Evolutionary conservation across 2,888 invertebrate species (phyloP), one percentile per base, ranked within the genome.

Genomic region (Cheilosia scutellata): DNA sequence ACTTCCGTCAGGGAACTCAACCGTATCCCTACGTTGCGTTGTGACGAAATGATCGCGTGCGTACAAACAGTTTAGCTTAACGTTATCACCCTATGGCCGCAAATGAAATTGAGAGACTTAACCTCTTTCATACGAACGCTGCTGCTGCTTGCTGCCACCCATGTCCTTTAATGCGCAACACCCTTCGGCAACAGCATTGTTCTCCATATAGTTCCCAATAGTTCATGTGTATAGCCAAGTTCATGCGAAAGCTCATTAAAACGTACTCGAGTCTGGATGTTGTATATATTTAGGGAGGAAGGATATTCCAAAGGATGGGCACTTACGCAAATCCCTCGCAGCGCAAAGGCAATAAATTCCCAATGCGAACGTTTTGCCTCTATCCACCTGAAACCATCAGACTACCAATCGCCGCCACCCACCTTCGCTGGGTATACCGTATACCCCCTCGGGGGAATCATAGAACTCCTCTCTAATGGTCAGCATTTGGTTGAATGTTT

Each of bases 1-100:
- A 70, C 44, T 53, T 66, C 53, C 47, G 47, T 40, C 63, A 29
- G 65, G 40, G n/a, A 82, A 58, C 58, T 31, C 71, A 53, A 55
- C 74, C 44, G 37, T 65, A 16, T 33, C 33, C 53, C 29, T 2
- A n/a, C 53, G 49, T 62, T 70, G 68, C 53, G 49, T 62, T 70
- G 68, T 80, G 86, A 77, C 58, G 82, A 82, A 82, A 82, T 77
- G 82, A 77, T 86, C 71, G 86, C 86, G 86, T 86, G 86, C 72
- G 62, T 86, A 42, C 42, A 72, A 82, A 82, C 76, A 82, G 76
- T 86, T 82, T 82, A 86, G 76, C 86, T 86, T 82, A 76, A 76
- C 62, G 86, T 77, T 86, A 82, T 86, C 82, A 77, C 82, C 76
- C 57, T 63, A 42, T 25, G 51, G 20, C 63, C 40, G 62, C 53